phyloP scores from a whole-genome alignment of 2,113 vertebrate species.

The Catharus bicknelli region DNA sequence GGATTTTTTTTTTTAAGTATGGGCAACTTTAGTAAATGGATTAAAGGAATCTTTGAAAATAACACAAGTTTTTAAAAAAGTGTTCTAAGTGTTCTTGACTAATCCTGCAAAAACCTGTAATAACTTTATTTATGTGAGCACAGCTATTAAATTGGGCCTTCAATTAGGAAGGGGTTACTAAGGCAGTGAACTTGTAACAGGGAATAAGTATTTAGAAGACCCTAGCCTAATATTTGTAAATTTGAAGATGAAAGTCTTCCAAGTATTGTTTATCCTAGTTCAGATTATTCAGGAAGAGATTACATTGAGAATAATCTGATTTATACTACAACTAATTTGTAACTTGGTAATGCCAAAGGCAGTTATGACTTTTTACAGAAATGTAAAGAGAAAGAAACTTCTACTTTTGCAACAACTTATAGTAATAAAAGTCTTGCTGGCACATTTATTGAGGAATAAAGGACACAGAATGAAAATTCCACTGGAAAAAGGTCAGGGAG shows the following conservation, averaged over 20 bases:
- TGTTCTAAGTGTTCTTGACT: not conserved
- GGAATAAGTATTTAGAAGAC: not conserved
- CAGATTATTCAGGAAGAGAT: not conserved
- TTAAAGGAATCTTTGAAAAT: not conserved
- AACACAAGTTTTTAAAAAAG: not conserved
- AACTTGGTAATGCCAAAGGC: not conserved
- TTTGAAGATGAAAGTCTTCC: not conserved
- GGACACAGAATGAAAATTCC: conserved; percentile 45
- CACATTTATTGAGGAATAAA: conserved; percentile 39
- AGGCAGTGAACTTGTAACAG: not conserved
- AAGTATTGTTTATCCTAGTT: not conserved
- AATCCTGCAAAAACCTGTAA: not conserved
- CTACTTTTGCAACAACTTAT: not conserved
- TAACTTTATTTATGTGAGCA: not conserved
- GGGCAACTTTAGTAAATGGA: rapidly evolving
- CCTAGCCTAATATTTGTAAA: not conserved
- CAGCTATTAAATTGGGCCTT: not conserved
- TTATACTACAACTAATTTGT: not conserved
- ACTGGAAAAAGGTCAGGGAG: conserved; percentile 57
- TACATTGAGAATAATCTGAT: not conserved
- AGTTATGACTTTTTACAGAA: not conserved
- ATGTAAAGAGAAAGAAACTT: conserved; percentile 22
- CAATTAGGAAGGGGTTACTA: not conserved
- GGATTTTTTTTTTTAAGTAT: not conserved
- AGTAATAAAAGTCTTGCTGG: conserved; percentile 29